Evolutionary conservation across 2,113 vertebrate genomes (phyloP).

Genomic region (Apteryx mantelli): DNA sequence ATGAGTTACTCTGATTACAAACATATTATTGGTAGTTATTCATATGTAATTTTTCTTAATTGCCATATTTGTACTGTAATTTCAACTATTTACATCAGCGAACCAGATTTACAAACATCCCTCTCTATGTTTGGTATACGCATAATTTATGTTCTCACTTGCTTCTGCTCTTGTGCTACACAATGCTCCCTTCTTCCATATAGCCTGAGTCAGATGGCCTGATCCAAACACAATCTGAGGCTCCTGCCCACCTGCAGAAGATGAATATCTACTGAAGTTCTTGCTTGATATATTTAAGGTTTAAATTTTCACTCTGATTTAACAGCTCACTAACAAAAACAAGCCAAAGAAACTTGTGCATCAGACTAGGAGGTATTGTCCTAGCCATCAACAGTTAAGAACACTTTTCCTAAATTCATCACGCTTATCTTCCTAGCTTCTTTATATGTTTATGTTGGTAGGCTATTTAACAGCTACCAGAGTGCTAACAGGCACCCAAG

Average conservation of each 20-base stretch:
- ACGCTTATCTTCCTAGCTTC: not conserved
- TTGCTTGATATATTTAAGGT: not conserved
- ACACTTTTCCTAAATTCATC: not conserved
- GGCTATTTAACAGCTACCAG: not conserved
- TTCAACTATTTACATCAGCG: not conserved
- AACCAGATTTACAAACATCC: not conserved
- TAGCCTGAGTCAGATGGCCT: not conserved
- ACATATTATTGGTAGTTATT: not conserved
- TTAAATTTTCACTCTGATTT: not conserved
- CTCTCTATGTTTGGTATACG: not conserved
- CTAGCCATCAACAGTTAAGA: not conserved
- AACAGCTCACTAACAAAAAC: not conserved
- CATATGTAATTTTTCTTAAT: slow-evolving; percentile 9
- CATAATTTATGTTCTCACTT: not conserved
- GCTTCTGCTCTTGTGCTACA: not conserved
- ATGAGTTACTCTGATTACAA: not conserved
- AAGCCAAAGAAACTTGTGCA: not conserved
- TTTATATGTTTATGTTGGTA: not conserved
- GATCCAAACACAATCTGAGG: not conserved
- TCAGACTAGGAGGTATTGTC: not conserved
- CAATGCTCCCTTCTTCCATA: not conserved
- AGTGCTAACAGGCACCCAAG: not conserved
- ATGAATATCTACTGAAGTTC: not conserved
- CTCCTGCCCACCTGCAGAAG: not conserved
- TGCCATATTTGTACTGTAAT: not conserved